These are phyloP conservation scores for Entosphenus tridentatus DNA, from an alignment of 2,113 vertebrate species.

Conservation along the genomic window DNA sequence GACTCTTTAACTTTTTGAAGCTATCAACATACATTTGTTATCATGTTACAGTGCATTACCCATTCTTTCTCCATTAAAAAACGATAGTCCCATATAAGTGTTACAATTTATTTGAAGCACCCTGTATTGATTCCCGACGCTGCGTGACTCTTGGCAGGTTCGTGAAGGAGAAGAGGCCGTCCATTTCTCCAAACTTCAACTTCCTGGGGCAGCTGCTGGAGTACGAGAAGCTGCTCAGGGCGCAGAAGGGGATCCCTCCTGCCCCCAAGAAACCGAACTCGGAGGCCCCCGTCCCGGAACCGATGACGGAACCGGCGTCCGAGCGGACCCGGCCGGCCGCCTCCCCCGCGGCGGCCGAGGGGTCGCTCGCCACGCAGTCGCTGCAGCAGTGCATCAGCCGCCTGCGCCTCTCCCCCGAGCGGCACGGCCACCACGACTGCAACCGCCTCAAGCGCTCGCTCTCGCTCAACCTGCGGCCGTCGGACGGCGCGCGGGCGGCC, in stretches of 20 bases:
- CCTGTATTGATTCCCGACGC: too few species aligned
- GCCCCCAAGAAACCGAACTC: slow-evolving; percentile 14
- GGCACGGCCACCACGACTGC: slow-evolving; percentile 30
- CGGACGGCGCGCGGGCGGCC: too few species aligned
- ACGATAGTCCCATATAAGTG: too few species aligned
- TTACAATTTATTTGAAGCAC: too few species aligned
- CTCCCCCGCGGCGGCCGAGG: slow-evolving; percentile 13
- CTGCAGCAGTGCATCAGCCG: slow-evolving; percentile 36
- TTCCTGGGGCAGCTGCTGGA: slow-evolving; percentile 53
- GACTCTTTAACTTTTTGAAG: too few species aligned
- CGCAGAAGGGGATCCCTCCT: slow-evolving; percentile 16
- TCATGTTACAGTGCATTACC: too few species aligned
- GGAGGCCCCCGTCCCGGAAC: slow-evolving; percentile 16
- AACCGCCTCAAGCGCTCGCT: slow-evolving; percentile 61
- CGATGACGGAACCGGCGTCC: slow-evolving; percentile 17
- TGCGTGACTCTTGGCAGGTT: slow-evolving; percentile 19
- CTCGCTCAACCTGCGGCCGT: slow-evolving; percentile 61
- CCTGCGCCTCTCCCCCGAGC: slow-evolving; percentile 35
- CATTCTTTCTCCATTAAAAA: too few species aligned
- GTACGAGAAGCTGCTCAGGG: slow-evolving; percentile 76
- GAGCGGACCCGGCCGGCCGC: slow-evolving; percentile 10
- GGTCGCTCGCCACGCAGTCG: slow-evolving; percentile 17
- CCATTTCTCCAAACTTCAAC: slow-evolving; percentile 48
- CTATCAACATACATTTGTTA: too few species aligned
- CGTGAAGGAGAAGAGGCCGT: slow-evolving; percentile 45